These are phyloP conservation scores for Reinhardtius hippoglossoides DNA, from an alignment of 2,113 vertebrate genomes.

Conservation along the genomic window DNA sequence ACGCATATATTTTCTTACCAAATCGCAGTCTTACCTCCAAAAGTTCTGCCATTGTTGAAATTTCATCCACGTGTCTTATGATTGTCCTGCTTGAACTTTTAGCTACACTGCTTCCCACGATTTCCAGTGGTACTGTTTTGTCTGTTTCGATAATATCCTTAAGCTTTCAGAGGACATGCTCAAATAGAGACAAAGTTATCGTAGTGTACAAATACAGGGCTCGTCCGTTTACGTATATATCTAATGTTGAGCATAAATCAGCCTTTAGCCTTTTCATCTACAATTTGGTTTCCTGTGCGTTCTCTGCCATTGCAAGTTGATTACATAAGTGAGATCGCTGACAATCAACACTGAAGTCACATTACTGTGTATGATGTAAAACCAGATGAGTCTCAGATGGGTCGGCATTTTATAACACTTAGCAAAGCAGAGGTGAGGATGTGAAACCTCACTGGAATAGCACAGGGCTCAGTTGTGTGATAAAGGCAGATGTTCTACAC, in stretches of 20 bases:
- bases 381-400: slow-evolving; percentile 5
- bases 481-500: slow-evolving; percentile 42
- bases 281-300: too few species aligned
- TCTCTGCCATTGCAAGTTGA: too few species aligned
- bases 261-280: not conserved
- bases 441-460: not conserved
- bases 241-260: not conserved
- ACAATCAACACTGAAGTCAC: too few species aligned
- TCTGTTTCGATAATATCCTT: too few species aligned
- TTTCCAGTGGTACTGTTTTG: not conserved
- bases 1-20: too few species aligned
- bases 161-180: not conserved
- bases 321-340: too few species aligned
- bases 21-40: too few species aligned
- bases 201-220: not conserved
- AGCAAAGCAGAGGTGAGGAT: slow-evolving; percentile 3
- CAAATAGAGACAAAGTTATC: too few species aligned
- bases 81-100: too few species aligned
- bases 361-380: not conserved
- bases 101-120: not conserved
- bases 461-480: slow-evolving; percentile 15
- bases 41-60: not conserved
- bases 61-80: too few species aligned
- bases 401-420: not conserved
- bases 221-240: not conserved